Conservation (phyloP, 2,797 vertebrate species). For the Spondyliosoma cantharus region DNA sequence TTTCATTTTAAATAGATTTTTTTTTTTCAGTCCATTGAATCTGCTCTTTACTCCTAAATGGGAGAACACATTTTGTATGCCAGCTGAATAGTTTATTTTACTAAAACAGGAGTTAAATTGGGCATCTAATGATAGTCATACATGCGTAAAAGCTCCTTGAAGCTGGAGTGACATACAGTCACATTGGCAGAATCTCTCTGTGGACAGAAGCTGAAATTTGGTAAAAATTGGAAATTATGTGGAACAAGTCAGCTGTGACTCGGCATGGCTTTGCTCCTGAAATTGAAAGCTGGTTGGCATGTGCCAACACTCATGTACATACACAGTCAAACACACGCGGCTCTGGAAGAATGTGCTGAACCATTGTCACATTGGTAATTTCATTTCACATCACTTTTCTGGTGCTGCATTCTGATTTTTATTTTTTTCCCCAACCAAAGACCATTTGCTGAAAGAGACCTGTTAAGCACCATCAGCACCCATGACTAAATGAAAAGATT, state of each 20-base stretch:
- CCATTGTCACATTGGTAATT: slow-evolving; percentile 16
- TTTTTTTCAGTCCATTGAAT: slow-evolving; percentile 23
- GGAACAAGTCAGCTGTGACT: slow-evolving; percentile 47
- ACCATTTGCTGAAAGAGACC: slow-evolving; percentile 21
- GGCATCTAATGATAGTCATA: slow-evolving; percentile 40
- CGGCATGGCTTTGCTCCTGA: slow-evolving; percentile 13
- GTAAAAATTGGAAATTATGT: slow-evolving; percentile 49
- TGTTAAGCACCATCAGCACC: slow-evolving; percentile 1
- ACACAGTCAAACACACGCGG: neutral
- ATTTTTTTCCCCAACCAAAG: neutral
- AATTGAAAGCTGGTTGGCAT: slow-evolving; percentile 38
- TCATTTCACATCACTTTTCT: slow-evolving; percentile 9
- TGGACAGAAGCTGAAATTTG: slow-evolving; percentile 34
- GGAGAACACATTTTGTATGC: neutral
- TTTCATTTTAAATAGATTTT: neutral
- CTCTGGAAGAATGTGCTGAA: neutral
- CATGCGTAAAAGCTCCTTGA: slow-evolving; percentile 36
- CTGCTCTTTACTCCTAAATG: slow-evolving; percentile 1
- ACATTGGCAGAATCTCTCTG: slow-evolving; percentile 21
- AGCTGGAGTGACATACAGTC: slow-evolving; percentile 36
- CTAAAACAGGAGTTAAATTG: slow-evolving; percentile 38
- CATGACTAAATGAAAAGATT: slow-evolving; percentile 28
- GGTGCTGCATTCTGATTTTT: neutral
- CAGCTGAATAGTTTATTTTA: slow-evolving; percentile 29
- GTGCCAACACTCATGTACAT: neutral